Evolutionary conservation across 2,113 vertebrate genomes (phyloP).

Genomic region (Petromus typicus): DNA sequence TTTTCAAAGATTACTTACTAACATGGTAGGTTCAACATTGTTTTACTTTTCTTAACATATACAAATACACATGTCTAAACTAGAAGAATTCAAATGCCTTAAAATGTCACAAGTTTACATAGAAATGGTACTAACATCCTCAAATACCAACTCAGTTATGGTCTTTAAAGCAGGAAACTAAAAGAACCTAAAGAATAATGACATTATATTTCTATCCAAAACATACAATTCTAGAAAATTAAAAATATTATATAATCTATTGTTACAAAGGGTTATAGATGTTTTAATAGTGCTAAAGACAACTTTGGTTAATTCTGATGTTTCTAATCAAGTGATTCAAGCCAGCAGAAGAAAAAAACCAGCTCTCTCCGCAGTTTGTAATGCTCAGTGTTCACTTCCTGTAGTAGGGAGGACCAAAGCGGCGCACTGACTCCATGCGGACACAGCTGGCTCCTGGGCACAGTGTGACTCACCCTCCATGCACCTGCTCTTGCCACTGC

Average conservation of each 20-base stretch:
- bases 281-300: not conserved
- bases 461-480: not conserved
- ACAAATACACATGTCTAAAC: not conserved
- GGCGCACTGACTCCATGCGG: not conserved
- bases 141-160: not conserved
- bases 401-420: not conserved
- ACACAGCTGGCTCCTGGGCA: not conserved
- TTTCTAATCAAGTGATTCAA: conserved; percentile 4
- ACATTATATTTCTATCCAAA: not conserved
- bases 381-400: not conserved
- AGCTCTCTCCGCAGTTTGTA: not conserved
- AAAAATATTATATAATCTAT: not conserved
- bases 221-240: not conserved
- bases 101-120: not conserved
- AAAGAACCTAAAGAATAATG: not conserved
- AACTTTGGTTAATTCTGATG: not conserved
- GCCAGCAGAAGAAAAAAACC: not conserved
- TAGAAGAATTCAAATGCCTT: not conserved
- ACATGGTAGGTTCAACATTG: not conserved
- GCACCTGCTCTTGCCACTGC: not conserved
- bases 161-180: not conserved
- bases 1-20: not conserved
- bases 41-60: not conserved
- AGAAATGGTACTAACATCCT: not conserved
- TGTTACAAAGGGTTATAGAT: not conserved